Base-by-base conservation (phyloP, 2,113 vertebrate species). In the Gnathonemus echidnorhynchus region DNA sequence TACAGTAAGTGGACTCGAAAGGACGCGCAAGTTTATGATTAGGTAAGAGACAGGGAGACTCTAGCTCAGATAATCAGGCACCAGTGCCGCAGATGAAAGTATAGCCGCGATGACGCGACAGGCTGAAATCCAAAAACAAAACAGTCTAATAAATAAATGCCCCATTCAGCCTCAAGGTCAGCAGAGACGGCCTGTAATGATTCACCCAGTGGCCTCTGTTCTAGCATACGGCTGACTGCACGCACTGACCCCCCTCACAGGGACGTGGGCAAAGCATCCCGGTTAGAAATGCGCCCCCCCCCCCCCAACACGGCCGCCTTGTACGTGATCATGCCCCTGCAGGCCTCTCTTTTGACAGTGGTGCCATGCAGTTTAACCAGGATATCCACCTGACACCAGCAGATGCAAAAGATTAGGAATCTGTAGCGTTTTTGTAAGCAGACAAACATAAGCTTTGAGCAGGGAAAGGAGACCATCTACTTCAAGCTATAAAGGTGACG, bases 1-100 rank as follows among this genome's bases (percentile, higher is more conserved):
- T 5, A 52, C 49, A 52, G 48, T 86, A 94, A 96, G 93, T 90
- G 1, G 53, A 45, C 21, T 88, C 13, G 13, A 5, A 56, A 84
- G 8, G 11, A 48, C 1, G 2, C 4, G 7, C 4, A 19, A 27
- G 39, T 46, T 84, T 15, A 53, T 85, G 5, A 42, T 42, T 39
- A 58, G 77, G 53, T n/a, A 42, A 10, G 17, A 24, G 10, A 52
- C 5, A 49, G 17, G 46, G 3, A 15, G 62, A 35, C n/a, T 66
- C 6, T 13, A 42, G 17, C 27, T 52, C 5, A 11, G 1, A 84
- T 19, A 46, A 56, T 7, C 9, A 2, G 10, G 3, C 13, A 46
- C 48, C 6, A 85, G 83, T 10, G 31, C 8, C 3, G 2, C 21
- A 66, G 80, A 52, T 89, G 80, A 46, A 62, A 35, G 35, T 27